phyloP scores from a whole-genome alignment of 2,797 vertebrate genomes.

The Paguma larvata region DNA sequence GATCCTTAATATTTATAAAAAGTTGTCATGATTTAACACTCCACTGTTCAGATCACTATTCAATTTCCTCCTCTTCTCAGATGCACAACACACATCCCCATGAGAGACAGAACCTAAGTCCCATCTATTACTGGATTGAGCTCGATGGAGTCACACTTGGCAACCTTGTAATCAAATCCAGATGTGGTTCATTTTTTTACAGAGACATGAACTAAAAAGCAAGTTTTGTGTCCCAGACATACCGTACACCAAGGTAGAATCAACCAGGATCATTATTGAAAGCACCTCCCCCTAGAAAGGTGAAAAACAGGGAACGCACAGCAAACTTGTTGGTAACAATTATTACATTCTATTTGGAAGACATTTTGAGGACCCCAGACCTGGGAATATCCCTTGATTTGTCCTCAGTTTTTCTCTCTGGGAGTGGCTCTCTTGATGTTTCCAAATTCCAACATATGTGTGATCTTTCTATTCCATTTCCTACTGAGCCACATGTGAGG shows the following conservation, averaged over 20 bases:
- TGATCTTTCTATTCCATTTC: background rate
- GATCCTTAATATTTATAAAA: background rate
- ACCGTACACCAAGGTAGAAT: background rate
- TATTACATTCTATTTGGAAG: background rate
- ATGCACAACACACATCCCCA: background rate
- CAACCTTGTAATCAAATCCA: background rate
- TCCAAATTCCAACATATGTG: background rate
- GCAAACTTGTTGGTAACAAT: background rate
- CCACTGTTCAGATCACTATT: background rate
- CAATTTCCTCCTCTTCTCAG: background rate
- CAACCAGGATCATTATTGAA: background rate
- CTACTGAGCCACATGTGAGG: background rate
- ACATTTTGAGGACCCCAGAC: background rate
- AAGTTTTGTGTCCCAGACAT: no score
- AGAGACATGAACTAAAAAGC: background rate
- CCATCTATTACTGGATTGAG: background rate
- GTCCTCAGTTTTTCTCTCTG: background rate
- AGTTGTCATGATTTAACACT: background rate
- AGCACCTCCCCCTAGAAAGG: background rate
- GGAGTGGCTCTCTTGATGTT: no score
- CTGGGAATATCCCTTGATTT: background rate
- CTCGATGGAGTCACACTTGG: fast-evolving
- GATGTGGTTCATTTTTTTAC: background rate
- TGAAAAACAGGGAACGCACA: background rate
- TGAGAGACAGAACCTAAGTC: background rate